Conservation (phyloP, 1,140 invertebrate genomes). For the Marisa cornuarietis region DNA sequence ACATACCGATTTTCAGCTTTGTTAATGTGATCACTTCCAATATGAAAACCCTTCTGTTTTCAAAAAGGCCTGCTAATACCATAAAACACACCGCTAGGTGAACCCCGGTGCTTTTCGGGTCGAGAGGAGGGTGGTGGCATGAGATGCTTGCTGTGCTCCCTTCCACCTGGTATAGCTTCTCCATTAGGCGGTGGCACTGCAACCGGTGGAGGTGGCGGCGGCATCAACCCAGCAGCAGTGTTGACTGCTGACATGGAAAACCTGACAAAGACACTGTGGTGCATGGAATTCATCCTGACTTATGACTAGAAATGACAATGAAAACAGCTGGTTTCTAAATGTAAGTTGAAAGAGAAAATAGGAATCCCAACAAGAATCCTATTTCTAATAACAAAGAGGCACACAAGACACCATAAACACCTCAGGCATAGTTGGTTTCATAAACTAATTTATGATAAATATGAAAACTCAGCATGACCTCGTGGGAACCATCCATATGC, state of each 20-base stretch:
- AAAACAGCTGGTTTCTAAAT: no score
- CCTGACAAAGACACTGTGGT: constrained; percentile 12
- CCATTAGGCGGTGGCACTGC: constrained; percentile 17
- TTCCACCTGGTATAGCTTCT: constrained; percentile 2
- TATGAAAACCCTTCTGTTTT: constrained; percentile 4
- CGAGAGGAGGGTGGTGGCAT: constrained; percentile 17
- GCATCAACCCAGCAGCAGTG: constrained; percentile 41
- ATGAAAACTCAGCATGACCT: no score
- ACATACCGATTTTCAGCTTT: no score
- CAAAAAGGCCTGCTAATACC: neutral
- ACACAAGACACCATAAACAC: constrained; percentile 5
- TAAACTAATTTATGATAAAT: no score
- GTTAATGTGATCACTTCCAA: neutral
- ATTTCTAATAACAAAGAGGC: neutral
- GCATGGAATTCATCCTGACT: neutral
- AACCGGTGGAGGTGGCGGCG: constrained; percentile 48
- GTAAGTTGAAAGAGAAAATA: no score
- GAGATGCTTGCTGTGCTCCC: neutral
- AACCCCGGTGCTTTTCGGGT: neutral
- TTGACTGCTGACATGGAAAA: constrained; percentile 9
- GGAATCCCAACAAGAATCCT: constrained; percentile 6
- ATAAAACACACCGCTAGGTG: constrained; percentile 11
- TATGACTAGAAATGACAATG: neutral
- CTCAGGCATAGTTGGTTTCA: no score
- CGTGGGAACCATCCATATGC: no score